Evolutionary conservation across 92 coral and sea anemone species (phyloP).

Genomic region (Zoanthus sociatus): DNA sequence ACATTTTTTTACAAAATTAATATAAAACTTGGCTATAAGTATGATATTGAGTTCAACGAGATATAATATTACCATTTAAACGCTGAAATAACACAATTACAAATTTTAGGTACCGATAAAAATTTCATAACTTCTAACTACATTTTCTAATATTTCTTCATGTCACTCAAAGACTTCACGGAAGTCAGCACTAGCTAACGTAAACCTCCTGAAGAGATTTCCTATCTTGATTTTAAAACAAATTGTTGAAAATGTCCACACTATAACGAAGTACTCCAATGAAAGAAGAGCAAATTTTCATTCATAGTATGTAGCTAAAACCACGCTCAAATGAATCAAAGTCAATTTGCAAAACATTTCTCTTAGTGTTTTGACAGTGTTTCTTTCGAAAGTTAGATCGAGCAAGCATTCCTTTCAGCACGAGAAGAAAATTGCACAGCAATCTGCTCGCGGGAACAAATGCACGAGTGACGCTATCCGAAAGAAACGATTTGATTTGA

Average conservation of each 20-base stretch:
- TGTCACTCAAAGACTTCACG: constrained; percentile 21
- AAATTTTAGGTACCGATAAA: constrained; percentile 34
- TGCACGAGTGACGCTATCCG: not conserved
- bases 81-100: constrained; percentile 20
- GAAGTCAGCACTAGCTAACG: constrained; percentile 11
- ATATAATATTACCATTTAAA: constrained; percentile 2
- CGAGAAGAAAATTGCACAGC: not conserved
- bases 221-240: not conserved
- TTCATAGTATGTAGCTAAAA: not conserved
- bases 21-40: constrained; percentile 14
- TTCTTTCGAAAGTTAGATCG: not conserved
- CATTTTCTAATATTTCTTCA: constrained; percentile 2
- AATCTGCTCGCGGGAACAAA: not conserved
- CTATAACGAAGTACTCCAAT: not conserved
- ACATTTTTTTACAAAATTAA: constrained; percentile 42
- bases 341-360: not conserved
- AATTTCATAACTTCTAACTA: constrained; percentile 21
- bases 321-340: not conserved
- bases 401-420: not conserved
- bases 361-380: not conserved
- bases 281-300: not conserved
- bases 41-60: constrained; percentile 20
- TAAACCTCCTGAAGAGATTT: not conserved
- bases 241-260: not conserved
- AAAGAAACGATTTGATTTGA: not conserved